Base-by-base conservation (phyloP, 2,113 vertebrate genomes). In the Eolophus roseicapilla region DNA sequence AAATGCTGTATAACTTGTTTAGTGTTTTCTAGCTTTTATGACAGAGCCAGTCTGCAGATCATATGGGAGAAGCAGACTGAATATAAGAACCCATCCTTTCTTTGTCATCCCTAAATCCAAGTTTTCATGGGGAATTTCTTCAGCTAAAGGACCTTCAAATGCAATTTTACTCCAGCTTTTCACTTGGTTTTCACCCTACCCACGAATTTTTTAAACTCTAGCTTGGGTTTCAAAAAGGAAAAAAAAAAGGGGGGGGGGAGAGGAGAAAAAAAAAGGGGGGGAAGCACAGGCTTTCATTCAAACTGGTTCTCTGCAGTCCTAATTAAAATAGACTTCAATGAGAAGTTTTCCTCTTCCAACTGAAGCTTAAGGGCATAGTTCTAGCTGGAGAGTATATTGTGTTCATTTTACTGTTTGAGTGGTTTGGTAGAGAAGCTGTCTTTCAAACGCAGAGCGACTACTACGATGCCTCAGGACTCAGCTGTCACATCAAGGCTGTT, bases 301-400 rank as follows among this genome's bases (percentile, higher is more conserved):
- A 9, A 86, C 87, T 44, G 64, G 76, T 94, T 98, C 94, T 97
- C 96, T 96, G 94, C 96, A 96, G 95, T 91, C 95, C 97, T 98
- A 98, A 98, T 97, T 98, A 98, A 98, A 97, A 97, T 83, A 93
- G 93, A 96, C 97, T 97, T 98, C 97, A 97, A 95, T 96, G 93
- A 92, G 90, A 97, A 96, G 95, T 97, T 97, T 97, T 95, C 64
- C 47, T 97, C 93, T 97, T 97, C 93, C 94, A 94, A 92, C 95
- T 64, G 60, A 88, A 96, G 97, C 98, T 98, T 90, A 88, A 96
- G 97, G 98, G 97, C 97, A 97, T 80, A 94, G 92, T 89, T 94
- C 92, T 95, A 96, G 95, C 96, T 96, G 96, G 92, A 97, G 96
- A 97, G 93, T 96, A 92, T 97, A 96, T 98, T 96, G 96, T 97